Conservation (phyloP, 2,888 invertebrate genomes). For the Himalopsyche tibetana region DNA sequence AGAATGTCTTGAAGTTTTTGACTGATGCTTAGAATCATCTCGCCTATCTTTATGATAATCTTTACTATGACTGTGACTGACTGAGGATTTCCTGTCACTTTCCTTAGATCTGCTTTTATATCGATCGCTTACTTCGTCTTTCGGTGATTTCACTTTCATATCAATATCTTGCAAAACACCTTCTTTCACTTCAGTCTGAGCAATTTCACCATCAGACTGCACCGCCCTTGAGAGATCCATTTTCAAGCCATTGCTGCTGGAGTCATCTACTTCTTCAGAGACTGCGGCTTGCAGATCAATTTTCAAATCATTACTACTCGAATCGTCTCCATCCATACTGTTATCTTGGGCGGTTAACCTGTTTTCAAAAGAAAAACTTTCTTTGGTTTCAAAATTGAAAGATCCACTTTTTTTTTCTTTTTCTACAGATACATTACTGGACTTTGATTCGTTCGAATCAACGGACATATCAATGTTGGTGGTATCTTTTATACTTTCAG, state of each 20-base stretch:
- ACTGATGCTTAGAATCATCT: constrained; percentile 71
- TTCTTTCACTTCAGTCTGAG: background rate
- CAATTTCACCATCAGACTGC: constrained; percentile 50
- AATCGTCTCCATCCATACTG: constrained; percentile 59
- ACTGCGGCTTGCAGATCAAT: constrained; percentile 55
- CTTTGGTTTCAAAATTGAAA: constrained; percentile 67
- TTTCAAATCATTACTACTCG: constrained; percentile 57
- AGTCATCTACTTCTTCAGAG: constrained; percentile 51
- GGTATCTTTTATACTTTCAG: constrained; percentile 68
- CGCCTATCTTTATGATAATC: constrained; percentile 70
- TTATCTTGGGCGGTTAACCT: constrained; percentile 59
- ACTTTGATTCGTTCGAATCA: constrained; percentile 67
- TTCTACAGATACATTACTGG: constrained; percentile 66
- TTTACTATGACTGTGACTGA: constrained; percentile 67
- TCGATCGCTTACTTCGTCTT: constrained; percentile 57
- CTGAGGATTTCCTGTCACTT: constrained; percentile 71
- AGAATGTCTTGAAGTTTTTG: constrained; percentile 68
- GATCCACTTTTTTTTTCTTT: constrained; percentile 70
- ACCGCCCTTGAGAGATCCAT: constrained; percentile 53
- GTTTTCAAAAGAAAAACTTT: constrained; percentile 62
- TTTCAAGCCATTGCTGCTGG: constrained; percentile 57
- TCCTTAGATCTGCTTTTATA: constrained; percentile 68
- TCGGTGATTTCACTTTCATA: constrained; percentile 57
- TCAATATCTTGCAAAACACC: constrained; percentile 1
- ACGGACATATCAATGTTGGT: constrained; percentile 54